Base-by-base conservation (phyloP, 1,140 invertebrate genomes). In the Brachionus koreanus region DNA sequence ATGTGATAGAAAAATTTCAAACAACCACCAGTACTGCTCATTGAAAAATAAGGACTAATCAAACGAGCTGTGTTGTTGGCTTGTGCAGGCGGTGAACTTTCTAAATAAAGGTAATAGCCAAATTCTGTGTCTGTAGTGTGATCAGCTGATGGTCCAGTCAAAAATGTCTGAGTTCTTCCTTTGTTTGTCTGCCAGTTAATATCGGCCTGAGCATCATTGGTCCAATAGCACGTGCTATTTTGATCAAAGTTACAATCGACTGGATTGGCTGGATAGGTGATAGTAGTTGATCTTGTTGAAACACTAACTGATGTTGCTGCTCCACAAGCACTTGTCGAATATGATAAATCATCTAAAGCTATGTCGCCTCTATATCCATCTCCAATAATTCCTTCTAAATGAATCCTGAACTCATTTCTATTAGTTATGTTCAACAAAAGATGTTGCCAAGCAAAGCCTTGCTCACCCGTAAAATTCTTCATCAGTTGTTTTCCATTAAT, bases 71-170 rank as follows among this genome's bases (percentile, higher is more conserved):
- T 92, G 83, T 93, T 92, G 85, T 93, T 92, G 6, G 88, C 86
- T 52, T 89, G 85, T 39, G 91, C 86, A 0, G 92, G 91, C 0
- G 83, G 82, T 0, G 92, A 92, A 43, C 92, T 91, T 84, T 94
- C 93, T 61, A 93, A 92, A 85, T 93, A 94, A 86, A 94, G 91
- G 85, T 93, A 94, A 85, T 92, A 90, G 16, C 93, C 93, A 93
- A 86, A 19, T 43, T 13, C 84, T 84, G 83, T 85, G 61, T 85
- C 85, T 35, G 83, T 83, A 1, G 86, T 87, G 57, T 86, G 86
- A 57, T 87, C 86, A 67, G 39, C 83, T 0, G 43, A 61, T 2
- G 86, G 86, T 49, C 86, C 86, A 33, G 86, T 86, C 10, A 83
- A 83, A 7, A 83, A 33, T 3, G 84, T 84, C 3, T 65, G 23